phyloP scores from a whole-genome alignment of 2,797 vertebrate genomes.

The Pagetopsis macropterus region DNA sequence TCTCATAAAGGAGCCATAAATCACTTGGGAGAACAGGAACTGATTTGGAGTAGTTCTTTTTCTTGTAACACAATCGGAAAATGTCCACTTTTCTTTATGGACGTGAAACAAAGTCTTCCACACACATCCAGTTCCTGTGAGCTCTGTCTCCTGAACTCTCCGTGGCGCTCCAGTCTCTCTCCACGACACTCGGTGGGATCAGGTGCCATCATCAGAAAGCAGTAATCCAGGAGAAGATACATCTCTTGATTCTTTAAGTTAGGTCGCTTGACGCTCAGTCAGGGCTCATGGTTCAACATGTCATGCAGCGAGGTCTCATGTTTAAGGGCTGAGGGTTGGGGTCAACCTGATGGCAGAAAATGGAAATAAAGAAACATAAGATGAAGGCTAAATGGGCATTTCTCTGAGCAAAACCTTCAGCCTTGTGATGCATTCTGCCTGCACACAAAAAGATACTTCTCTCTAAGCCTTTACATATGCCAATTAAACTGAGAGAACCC shows the following conservation, averaged over 20 bases:
- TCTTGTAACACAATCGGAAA: conserved; percentile 47
- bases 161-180: conserved; percentile 49
- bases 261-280: conserved; percentile 66
- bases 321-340: conserved; percentile 86
- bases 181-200: conserved; percentile 52
- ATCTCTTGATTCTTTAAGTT: conserved; percentile 75
- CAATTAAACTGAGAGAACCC: background rate
- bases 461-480: background rate
- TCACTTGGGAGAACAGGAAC: conserved; percentile 71
- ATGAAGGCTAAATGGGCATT: background rate
- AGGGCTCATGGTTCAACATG: conserved; percentile 87
- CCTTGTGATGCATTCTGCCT: background rate
- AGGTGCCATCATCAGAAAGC: conserved; percentile 67
- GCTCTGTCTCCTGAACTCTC: conserved; percentile 55
- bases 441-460: background rate
- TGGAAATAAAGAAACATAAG: background rate
- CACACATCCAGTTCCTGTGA: conserved; percentile 57
- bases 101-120: conserved; percentile 51
- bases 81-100: conserved; percentile 55
- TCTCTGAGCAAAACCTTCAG: background rate
- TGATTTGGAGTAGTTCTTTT: conserved; percentile 56
- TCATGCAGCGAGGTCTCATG: conserved; percentile 94
- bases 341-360: conserved; percentile 84
- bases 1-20: conserved; percentile 41
- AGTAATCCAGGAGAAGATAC: conserved; percentile 76